Evolutionary conservation across 2,113 vertebrate species (phyloP), one percentile per base, ranked within the genome.

Genomic region (Mola mola): DNA sequence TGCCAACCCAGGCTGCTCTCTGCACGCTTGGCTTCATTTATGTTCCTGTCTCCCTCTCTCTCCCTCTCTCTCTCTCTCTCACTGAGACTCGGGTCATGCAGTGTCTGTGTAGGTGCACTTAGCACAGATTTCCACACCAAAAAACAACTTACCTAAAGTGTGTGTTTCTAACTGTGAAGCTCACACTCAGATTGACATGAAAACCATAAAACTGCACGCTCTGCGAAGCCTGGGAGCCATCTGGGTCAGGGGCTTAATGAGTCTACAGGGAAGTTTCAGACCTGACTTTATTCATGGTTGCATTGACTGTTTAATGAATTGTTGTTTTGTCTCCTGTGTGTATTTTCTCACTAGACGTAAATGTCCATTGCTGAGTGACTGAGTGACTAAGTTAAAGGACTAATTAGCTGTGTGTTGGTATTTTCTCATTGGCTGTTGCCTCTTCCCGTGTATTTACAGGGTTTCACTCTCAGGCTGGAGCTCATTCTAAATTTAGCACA

Each of bases 241-340:
- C 43, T 68, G 74, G 74, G 74, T 84, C 65, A 67, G 59, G 36
- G 63, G 41, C 40, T 70, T 58, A 37, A 72, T 48, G 58, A 56
- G 53, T 70, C 58, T 61, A 67, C 26, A 6, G 59, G 56, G 66
- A 73, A 3, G 46, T 46, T 59, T 69, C 46, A 55, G 48, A 59
- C 58, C 59, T 68, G 61, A 71, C 62, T 73, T 43, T 58, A 67
- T 66, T 64, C 46, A 58, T 5, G 46, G 33, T 36, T 58, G 25
- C 29, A 63, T 81, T 15, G 65, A 75, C 67, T 63, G 60, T 75
- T 78, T 64, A 76, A 75, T 72, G 66, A 60, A 47, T 76, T n/a
- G 6, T 29, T 5, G 28, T 29, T 9, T 29, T 29, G 28, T 29
- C 28, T 29, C 28, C 6, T 29, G 28, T 29, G 28, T 7, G 28